A percentile compares a stretch with the other conserved stretches of the same genome.
These are phyloP conservation scores for Numenius phaeopus DNA, from an alignment of 2,797 vertebrate genomes.

Conservation along the genomic window DNA sequence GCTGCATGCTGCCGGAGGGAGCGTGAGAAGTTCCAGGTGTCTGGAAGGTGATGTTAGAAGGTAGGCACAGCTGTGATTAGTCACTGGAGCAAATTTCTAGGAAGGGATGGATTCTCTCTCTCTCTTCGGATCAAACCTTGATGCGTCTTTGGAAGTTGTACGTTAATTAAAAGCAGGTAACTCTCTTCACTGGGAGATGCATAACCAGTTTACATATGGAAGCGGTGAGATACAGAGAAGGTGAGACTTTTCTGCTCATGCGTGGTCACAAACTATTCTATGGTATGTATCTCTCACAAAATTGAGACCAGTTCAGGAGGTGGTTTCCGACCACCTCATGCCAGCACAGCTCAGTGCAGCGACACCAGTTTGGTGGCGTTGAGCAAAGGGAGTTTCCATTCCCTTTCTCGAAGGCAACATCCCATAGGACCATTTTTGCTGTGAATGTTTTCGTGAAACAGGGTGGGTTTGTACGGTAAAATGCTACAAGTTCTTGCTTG, in stretches of 20 bases:
- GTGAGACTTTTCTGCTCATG: not conserved
- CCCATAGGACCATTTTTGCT: not conserved
- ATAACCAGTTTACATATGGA: not conserved
- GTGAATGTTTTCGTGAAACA: fast-evolving
- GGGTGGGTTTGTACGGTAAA: not conserved
- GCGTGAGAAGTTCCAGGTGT: not conserved
- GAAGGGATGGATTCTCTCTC: not conserved
- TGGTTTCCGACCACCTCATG: not conserved
- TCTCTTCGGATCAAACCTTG: not conserved
- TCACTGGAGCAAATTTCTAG: not conserved
- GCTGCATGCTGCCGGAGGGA: not conserved
- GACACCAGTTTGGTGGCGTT: not conserved
- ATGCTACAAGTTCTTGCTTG: not conserved
- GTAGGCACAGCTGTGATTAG: fast-evolving
- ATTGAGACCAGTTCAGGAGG: not conserved
- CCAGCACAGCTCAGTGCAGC: not conserved
- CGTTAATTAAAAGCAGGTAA: not conserved
- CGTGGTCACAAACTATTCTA: not conserved
- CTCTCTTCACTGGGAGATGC: not conserved
- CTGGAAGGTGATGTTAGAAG: not conserved
- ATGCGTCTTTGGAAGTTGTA: not conserved
- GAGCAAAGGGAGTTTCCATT: not conserved
- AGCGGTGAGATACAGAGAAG: not conserved
- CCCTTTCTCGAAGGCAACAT: not conserved
- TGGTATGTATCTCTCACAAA: no score